Evolutionary conservation across 2,888 invertebrate genomes (phyloP), one percentile per base, ranked within the genome.

Genomic region (Chironomus tentans): DNA sequence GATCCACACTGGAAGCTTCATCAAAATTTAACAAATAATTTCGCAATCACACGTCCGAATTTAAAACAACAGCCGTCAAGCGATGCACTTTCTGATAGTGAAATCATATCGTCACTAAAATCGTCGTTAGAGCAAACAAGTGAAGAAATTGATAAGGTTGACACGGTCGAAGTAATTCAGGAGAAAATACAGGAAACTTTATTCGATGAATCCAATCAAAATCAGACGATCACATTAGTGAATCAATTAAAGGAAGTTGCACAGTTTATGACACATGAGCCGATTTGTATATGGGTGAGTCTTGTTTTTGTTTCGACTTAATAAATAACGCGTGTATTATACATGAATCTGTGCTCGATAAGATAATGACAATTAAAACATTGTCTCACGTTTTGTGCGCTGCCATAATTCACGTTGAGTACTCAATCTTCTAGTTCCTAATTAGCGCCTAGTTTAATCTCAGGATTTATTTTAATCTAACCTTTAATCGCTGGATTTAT

Each of bases 261-360:
- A 79, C 86, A 88, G 50, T 91, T 90, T 79, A 90, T 92, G 89
- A 86, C 91, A 80, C 89, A 91, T 81, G 93, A 94, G 82, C 91
- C 92, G 12, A 87, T 92, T 70, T 93, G 93, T 84, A 90, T 93
- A 83, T 93, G 93, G 93, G 93, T 93, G 82, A 89, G 92, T 87
- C 22, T 28, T 28, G 28, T 28, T 1, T 4, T 5, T 28, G 10
- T 38, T 38, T 38, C 7, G 38, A 10, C 10, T 1, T 38, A 10
- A 2, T 38, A 2, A 38, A 38, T 38, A 38, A 38, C 38, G 7
- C 38, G 38, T 38, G 38, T 38, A 38, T 38, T 38, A 38, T 38
- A 10, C 38, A 38, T 10, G 38, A 38, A 7, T 38, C 38, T 38
- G 7, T 38, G 2, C n/a, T n/a, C 10, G 38, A 38, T 38, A 38